Percentiles rank a stretch among this genome's conserved stretches.
Evolutionary conservation across 2,888 invertebrate genomes (phyloP).

Genomic region (Phengaris arion): DNA sequence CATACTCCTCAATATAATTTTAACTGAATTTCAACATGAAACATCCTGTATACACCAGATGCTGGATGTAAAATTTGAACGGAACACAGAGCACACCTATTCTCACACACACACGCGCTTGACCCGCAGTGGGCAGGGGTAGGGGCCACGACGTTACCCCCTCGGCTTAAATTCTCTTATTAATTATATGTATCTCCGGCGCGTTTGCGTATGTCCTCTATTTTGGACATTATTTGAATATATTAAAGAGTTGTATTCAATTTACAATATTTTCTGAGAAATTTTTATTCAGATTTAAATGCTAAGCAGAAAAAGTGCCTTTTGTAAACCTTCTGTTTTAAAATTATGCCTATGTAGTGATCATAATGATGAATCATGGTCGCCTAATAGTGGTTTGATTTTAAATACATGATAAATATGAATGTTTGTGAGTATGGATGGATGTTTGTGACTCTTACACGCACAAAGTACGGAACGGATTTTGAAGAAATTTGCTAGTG

Average conservation of each 20-base stretch:
- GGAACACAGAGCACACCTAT: slow-evolving; percentile 68
- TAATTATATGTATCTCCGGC: slow-evolving; percentile 74
- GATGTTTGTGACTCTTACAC: too few species aligned
- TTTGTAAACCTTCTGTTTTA: too few species aligned
- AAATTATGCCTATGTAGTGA: too few species aligned
- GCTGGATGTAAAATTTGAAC: slow-evolving; percentile 78
- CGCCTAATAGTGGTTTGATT: too few species aligned
- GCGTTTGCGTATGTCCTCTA: slow-evolving; percentile 41
- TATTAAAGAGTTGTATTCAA: slow-evolving; percentile 14
- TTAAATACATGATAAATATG: too few species aligned
- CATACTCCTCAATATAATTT: neutral
- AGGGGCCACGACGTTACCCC: slow-evolving; percentile 67
- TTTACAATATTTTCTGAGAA: neutral
- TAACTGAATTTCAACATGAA: slow-evolving; percentile 2
- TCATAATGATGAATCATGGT: too few species aligned
- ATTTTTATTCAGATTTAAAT: neutral
- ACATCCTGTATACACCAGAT: slow-evolving; percentile 63
- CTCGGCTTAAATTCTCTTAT: slow-evolving; percentile 74
- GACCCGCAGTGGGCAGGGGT: slow-evolving; percentile 68
- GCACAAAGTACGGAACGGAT: too few species aligned
- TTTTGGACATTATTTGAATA: slow-evolving; percentile 29
- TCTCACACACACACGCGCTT: slow-evolving; percentile 56
- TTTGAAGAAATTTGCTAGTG: too few species aligned
- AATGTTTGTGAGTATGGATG: too few species aligned
- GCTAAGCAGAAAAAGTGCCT: too few species aligned